A percentile compares a stretch with the other conserved stretches of the same genome.
phyloP scores from a whole-genome alignment of 2,113 vertebrate species.

The Alligator mississippiensis region DNA sequence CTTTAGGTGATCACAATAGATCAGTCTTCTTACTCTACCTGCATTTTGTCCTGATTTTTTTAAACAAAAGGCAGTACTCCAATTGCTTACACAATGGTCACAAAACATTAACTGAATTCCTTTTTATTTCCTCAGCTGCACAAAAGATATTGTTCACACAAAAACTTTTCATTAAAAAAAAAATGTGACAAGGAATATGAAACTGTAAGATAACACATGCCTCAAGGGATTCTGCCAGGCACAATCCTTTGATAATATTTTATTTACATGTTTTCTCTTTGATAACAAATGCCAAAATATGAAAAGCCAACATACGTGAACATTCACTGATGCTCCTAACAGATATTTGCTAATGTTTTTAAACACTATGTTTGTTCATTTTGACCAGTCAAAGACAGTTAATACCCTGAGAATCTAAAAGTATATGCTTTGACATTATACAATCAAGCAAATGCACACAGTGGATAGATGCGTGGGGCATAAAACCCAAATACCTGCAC shows the following conservation, averaged over 20 bases:
- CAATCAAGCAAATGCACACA: not conserved
- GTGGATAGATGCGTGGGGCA: not conserved
- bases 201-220: slow-evolving; percentile 42
- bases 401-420: not conserved
- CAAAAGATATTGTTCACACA: slow-evolving; percentile 38
- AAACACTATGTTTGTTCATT: not conserved
- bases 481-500: not conserved
- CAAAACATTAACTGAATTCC: not conserved
- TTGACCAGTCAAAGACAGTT: not conserved
- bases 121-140: slow-evolving; percentile 41
- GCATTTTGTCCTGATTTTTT: slow-evolving; percentile 5
- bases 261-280: slow-evolving; percentile 26
- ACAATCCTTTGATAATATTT: slow-evolving; percentile 23
- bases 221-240: slow-evolving; percentile 12
- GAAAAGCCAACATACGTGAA: not conserved
- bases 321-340: not conserved
- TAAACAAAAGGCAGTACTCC: not conserved
- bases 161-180: slow-evolving; percentile 9
- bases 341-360: slow-evolving; percentile 14
- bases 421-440: not conserved
- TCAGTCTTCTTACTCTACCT: not conserved
- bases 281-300: not conserved
- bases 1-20: not conserved
- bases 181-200: slow-evolving; percentile 6
- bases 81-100: not conserved